Conservation (phyloP, 2,888 invertebrate species). For the Caenorhabditis sp. region DNA sequence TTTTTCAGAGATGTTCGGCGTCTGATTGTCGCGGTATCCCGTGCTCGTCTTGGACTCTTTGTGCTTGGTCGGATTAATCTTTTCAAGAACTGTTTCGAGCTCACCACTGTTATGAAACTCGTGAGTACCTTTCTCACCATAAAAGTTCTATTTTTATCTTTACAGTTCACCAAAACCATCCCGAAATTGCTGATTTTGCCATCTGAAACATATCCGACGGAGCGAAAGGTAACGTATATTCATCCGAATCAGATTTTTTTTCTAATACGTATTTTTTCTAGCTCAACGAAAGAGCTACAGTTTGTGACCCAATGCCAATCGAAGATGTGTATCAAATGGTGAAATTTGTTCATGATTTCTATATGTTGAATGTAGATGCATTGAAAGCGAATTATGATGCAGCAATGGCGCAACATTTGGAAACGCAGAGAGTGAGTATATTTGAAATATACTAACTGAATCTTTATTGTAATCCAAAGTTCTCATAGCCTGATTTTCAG, state of each 20-base stretch:
- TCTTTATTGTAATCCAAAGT: too few species aligned
- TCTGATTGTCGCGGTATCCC: constrained; percentile 95
- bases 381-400: constrained; percentile 54
- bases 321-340: constrained; percentile 94
- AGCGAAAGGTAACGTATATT: constrained; percentile 73
- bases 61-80: constrained; percentile 90
- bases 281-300: constrained; percentile 60
- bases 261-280: constrained; percentile 4
- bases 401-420: constrained; percentile 39
- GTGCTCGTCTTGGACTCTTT: constrained; percentile 93
- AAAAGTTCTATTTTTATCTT: constrained; percentile 42
- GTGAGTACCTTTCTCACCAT: constrained; percentile 73
- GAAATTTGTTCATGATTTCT: constrained; percentile 90
- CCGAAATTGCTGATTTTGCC: constrained; percentile 82
- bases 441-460: too few species aligned
- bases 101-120: constrained; percentile 92
- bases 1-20: constrained; percentile 83
- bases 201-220: constrained; percentile 81
- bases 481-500: too few species aligned
- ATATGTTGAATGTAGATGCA: constrained; percentile 76
- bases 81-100: constrained; percentile 94
- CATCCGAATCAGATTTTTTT: background rate
- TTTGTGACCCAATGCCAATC: constrained; percentile 76
- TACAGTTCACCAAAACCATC: constrained; percentile 83
- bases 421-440: constrained; percentile 26